Evolutionary conservation across 2,797 vertebrate genomes (phyloP), one percentile per base, ranked within the genome.

Genomic region (Pipistrellus pygmaeus): DNA sequence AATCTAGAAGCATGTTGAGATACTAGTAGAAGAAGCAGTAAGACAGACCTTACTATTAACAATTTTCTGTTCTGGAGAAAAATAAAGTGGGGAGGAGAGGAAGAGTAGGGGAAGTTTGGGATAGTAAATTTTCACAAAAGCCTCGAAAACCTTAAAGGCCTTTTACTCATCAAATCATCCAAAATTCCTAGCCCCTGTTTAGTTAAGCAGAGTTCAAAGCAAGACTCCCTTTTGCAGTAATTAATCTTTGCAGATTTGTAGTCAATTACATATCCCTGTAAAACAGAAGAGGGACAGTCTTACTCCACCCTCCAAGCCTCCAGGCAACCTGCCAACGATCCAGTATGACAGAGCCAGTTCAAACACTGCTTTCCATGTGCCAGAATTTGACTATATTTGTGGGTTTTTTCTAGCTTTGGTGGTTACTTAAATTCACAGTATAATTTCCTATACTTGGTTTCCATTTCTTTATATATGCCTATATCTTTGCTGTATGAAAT

Each of bases 171-270:
- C 83, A 92, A 91, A 87, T 55, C 41, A 86, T 18, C 60, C 46
- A 41, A 95, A 82, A 81, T 90, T 90, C 64, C 80, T 32, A 85
- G 88, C 32, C 4, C 60, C 60, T 71, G 60, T 41, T 94, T 93
- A 91, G 25, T 55, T 88, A 77, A 85, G 82, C 41, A 86, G 82
- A 93, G 94, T 94, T 95, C 71, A 93, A 96, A 85, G 60, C 27
- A 62, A 66, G 35, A 55, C 69, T 95, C 12, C 27, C 60, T 93
- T 96, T 85, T 44, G 75, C 96, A 96, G 64, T 53, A 94, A 95
- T 97, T 95, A 93, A 96, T 96, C 85, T 95, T 94, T 11, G 25
- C 55, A 90, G 91, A 75, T 96, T 90, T 90, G 87, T 92, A 90
- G 91, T 96, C 94, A 92, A 95, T 94, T 85, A 90, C 30, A 93